Conservation (phyloP, 2,797 vertebrate genomes). For the Columba guinea region DNA sequence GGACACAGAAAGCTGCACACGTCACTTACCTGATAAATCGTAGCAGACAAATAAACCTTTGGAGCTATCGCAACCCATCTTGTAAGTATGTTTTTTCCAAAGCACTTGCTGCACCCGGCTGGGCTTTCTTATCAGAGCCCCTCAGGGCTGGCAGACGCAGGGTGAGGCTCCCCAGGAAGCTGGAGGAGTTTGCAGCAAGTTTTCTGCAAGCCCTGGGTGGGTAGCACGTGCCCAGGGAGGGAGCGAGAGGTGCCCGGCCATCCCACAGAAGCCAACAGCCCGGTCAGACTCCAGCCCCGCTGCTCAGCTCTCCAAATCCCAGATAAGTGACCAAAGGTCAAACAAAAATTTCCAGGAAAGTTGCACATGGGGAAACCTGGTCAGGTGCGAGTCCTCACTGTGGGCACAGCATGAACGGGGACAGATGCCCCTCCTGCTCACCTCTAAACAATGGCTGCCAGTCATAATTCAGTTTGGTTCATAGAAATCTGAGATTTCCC, state of each 20-base stretch:
- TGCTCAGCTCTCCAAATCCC: background rate
- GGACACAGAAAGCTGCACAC: background rate
- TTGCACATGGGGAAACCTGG: background rate
- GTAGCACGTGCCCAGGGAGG: background rate
- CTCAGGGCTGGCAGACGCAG: background rate
- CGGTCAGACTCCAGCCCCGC: background rate
- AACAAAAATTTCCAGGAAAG: conserved; percentile 2
- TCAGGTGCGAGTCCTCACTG: background rate
- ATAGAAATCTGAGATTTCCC: background rate
- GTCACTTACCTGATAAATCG: conserved; percentile 42
- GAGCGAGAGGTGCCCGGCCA: background rate
- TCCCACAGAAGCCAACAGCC: background rate
- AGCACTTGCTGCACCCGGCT: background rate
- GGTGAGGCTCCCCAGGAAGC: background rate
- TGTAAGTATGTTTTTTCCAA: conserved; percentile 33
- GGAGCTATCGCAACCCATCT: conserved; percentile 58
- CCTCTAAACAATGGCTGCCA: background rate
- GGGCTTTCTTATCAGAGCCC: background rate
- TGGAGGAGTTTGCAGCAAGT: background rate
- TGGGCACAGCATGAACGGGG: rapidly evolving
- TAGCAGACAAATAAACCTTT: conserved; percentile 70
- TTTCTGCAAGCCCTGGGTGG: background rate
- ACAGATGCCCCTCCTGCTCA: background rate
- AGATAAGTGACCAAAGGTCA: conserved; percentile 49
- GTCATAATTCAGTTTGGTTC: rapidly evolving